Base-by-base conservation (phyloP, 2,113 vertebrate genomes). In the Balaenoptera acutorostrata region DNA sequence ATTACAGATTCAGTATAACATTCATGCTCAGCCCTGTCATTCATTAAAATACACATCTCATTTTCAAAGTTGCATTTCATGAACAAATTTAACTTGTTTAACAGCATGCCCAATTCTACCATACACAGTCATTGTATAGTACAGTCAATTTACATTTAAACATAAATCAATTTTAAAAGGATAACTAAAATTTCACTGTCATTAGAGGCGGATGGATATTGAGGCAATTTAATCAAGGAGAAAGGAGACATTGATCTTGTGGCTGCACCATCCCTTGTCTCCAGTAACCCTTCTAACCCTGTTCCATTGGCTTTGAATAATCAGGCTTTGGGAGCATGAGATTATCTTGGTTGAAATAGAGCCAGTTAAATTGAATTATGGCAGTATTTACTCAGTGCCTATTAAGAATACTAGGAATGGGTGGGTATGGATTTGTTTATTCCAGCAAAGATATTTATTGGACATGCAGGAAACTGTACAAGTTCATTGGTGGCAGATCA, bases 1-100 rank as follows among this genome's bases (percentile, higher is more conserved):
- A 2, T 94, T 52, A 95, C 64, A 74, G 29, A 75, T 39, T 72
- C 71, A 61, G 88, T 4, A 6, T 89, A 90, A 82, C 85, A 69
- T 94, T 96, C 77, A 46, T 84, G 81, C 52, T 69, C 20, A 85
- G 63, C 92, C 93, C 49, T 63, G 49, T 87, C 88, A 95, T 57
- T 97, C 94, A 97, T 97, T 97, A 95, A 93, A 97, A 92, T 63
- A 81, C 82, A 84, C 91, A 36, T 87, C 91, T 97, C 80, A 78
- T 93, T 98, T 97, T 97, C 89, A 91, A 98, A 68, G 78, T 94
- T 84, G 36, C 46, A 78, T 94, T 90, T 91, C 95, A 0, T 29
- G 97, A 93, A 66, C 82, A 96, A 78, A 84, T 94, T 96, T 97
- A 88, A 61, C 83, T 95, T 88, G 94, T 68, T 74, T 90, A 94